Evolutionary conservation across 2,888 invertebrate genomes (phyloP), one percentile per base, ranked within the genome.

Genomic region (Schizaphis graminum): DNA sequence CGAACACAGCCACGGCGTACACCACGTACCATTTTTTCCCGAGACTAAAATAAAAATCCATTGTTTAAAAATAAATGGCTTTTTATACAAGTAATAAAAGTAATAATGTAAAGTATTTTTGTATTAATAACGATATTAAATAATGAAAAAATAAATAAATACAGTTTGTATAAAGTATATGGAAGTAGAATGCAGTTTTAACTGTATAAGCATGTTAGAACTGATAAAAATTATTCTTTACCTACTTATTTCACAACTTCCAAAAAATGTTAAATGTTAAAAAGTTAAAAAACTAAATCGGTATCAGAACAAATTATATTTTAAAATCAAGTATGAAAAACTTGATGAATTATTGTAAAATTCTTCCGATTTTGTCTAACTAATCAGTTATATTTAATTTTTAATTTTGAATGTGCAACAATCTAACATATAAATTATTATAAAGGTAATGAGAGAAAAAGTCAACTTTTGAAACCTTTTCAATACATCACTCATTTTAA

Each of bases 1-100:
- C 99, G 97, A 61, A 99, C 99, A 96, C 99, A 99, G 92, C 99
- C 99, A 95, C 99, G 97, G 94, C 99, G 97, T 67, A 99, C 99
- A 28, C 99, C 99, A 95, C 99, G 97, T 96, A 99, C 98, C 99
- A 99, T 99, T 96, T 99, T 99, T 96, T 99, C 99, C 96, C 99
- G 99, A 26, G 99, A 99, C 99, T 99, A 97, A 44, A 97, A 95
- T 41, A 95, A 24, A 93, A 57, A 53, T 44, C 13, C 67, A 49
- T 53, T 16, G 26, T 77, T 77, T 8, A 77, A 77, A 21, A 77
- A 77, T 35, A 77, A 77, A 77, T 77, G 7, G 0, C 1, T 21
- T 11, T 67, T n/a, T 67, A 67, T 5, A 67, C 28, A n/a, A 67
- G 5, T 16, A 35, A 67, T 35, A 67, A 67, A n/a, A 67, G 5